These are phyloP conservation scores for Nemotelus nigrinus DNA, from an alignment of 2,888 invertebrate genomes.

Conservation along the genomic window DNA sequence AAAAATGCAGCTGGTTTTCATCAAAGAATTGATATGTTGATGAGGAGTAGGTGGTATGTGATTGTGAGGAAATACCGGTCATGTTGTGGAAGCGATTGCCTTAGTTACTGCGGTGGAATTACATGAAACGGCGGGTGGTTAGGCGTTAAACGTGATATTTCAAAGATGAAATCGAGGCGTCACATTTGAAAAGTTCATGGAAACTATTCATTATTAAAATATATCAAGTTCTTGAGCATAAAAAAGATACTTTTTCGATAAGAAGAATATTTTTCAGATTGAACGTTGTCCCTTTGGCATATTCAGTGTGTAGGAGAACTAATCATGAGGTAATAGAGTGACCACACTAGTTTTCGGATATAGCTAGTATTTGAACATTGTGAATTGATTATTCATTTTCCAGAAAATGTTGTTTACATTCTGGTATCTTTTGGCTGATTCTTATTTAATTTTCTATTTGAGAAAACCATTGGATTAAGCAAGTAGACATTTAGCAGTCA, in stretches of 20 bases:
- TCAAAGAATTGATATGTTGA: conserved; percentile 1
- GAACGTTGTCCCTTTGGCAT: too few relatives aligned
- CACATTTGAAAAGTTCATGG: not conserved
- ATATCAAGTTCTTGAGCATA: not conserved
- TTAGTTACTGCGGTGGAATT: not conserved
- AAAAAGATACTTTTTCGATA: not conserved
- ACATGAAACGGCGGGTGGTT: not conserved
- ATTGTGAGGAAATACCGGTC: not conserved
- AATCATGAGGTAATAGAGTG: too few relatives aligned
- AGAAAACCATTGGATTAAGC: too few relatives aligned
- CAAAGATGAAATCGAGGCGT: not conserved
- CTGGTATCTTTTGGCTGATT: too few relatives aligned
- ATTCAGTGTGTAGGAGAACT: too few relatives aligned
- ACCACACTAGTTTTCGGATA: too few relatives aligned
- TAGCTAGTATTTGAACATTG: too few relatives aligned
- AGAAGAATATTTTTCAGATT: too few relatives aligned
- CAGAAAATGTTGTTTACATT: too few relatives aligned
- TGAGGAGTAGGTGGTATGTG: not conserved
- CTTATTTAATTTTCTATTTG: too few relatives aligned
- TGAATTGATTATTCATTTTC: too few relatives aligned
- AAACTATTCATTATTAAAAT: not conserved
- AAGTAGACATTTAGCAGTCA: too few relatives aligned
- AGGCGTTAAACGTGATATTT: not conserved
- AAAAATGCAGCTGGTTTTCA: conserved; percentile 8
- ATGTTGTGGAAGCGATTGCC: not conserved